Percentiles rank a stretch among this genome's conserved stretches.
Evolutionary conservation across 2,113 vertebrate genomes (phyloP).

Genomic region (Pica pica): DNA sequence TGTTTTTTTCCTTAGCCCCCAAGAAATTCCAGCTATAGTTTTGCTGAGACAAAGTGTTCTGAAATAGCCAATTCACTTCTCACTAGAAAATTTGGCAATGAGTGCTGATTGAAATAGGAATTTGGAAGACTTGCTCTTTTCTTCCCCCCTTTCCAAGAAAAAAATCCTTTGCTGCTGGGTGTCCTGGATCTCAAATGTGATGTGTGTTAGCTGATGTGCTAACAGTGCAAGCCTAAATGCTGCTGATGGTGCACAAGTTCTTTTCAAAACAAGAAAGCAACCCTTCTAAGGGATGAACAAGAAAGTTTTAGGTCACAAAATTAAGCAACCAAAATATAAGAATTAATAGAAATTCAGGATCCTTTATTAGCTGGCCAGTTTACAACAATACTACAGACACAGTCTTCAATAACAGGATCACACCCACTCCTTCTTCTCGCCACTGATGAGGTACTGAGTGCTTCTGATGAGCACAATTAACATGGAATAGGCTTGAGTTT

Average conservation of each 20-base stretch:
- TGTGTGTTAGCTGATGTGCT: neutral
- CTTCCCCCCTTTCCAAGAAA: neutral
- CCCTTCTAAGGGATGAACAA: neutral
- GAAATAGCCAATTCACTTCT: conserved; percentile 18
- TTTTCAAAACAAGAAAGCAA: neutral
- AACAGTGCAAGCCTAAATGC: neutral
- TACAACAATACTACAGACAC: neutral
- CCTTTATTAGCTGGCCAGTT: neutral
- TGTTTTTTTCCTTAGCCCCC: conserved; percentile 29
- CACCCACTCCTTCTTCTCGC: neutral
- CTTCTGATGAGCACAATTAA: neutral
- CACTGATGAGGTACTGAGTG: neutral
- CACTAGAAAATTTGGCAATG: conserved; percentile 19
- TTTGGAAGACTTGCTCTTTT: conserved; percentile 13
- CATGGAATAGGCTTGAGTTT: neutral
- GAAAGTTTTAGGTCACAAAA: neutral
- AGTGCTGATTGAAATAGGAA: conserved; percentile 4
- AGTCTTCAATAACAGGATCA: neutral
- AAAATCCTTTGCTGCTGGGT: neutral
- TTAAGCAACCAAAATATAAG: neutral
- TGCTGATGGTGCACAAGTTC: neutral
- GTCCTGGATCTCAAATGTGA: neutral
- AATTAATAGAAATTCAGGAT: neutral
- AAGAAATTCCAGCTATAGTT: conserved; percentile 40
- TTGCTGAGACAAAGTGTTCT: conserved; percentile 51